These are phyloP conservation scores for Pyrrhosoma nymphula DNA, from an alignment of 2,888 invertebrate genomes.

Conservation along the genomic window DNA sequence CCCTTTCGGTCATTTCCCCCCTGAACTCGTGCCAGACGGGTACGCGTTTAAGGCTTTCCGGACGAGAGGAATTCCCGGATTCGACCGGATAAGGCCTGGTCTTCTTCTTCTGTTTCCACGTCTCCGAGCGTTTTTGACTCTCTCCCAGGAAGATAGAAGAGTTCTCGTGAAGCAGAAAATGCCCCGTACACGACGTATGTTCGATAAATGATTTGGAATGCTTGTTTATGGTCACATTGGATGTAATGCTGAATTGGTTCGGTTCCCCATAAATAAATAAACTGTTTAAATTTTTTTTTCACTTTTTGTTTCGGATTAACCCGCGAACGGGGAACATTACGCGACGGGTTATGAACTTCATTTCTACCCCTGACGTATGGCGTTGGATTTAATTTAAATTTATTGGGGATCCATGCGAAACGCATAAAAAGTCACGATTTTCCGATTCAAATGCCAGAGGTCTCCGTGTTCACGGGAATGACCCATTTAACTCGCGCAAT, in stretches of 20 bases:
- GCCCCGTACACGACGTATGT: not conserved
- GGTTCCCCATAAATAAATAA: not conserved
- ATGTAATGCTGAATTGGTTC: not conserved
- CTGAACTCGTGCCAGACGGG: too few species aligned
- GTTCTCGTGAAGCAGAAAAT: too few species aligned
- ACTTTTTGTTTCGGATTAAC: not conserved
- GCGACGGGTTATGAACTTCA: not conserved
- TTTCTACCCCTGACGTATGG: not conserved
- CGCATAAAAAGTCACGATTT: not conserved
- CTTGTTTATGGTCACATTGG: not conserved
- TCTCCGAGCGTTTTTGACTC: too few species aligned
- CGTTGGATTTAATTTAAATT: not conserved
- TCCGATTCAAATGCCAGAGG: not conserved
- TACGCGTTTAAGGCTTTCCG: too few species aligned
- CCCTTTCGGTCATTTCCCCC: not conserved
- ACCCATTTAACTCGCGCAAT: not conserved
- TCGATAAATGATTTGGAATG: not conserved
- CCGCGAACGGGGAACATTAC: not conserved
- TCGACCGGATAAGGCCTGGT: not conserved
- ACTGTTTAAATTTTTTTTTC: not conserved
- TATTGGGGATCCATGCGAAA: not conserved
- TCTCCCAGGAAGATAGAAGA: too few species aligned
- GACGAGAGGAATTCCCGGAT: not conserved
- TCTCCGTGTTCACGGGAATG: not conserved
- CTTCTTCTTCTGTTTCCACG: too few species aligned